phyloP scores from a whole-genome alignment of 1,140 invertebrate genomes.

The Dolichoris vasculosae region DNA sequence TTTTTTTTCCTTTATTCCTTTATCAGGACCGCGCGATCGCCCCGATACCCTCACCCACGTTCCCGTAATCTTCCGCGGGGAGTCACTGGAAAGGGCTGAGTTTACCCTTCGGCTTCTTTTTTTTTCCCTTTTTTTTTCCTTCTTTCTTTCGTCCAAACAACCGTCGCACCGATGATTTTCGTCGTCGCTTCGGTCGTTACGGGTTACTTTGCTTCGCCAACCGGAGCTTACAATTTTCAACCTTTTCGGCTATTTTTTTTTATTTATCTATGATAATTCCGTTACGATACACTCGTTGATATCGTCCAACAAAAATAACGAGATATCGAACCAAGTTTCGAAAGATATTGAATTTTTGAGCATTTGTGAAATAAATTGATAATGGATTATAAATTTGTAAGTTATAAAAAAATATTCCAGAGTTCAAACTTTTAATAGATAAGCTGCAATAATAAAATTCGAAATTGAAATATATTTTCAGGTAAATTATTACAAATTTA shows the following conservation, averaged over 20 bases:
- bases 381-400: not conserved
- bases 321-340: not conserved
- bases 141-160: not conserved
- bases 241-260: not conserved
- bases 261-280: not conserved
- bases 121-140: too few relatives aligned
- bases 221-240: too few relatives aligned
- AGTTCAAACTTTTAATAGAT: too few relatives aligned
- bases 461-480: too few relatives aligned
- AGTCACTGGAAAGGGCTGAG: too few relatives aligned
- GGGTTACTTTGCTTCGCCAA: too few relatives aligned
- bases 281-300: not conserved
- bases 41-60: not conserved
- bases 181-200: too few relatives aligned
- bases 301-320: not conserved
- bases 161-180: too few relatives aligned
- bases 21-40: slow-evolving; percentile 15
- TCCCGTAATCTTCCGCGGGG: not conserved
- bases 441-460: too few relatives aligned
- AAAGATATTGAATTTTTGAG: not conserved
- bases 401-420: not conserved
- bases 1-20: slow-evolving; percentile 6
- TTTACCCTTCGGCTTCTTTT: too few relatives aligned
- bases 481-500: too few relatives aligned
- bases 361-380: not conserved